Conservation (phyloP, 2,113 vertebrate species). For the Galbula dea region DNA sequence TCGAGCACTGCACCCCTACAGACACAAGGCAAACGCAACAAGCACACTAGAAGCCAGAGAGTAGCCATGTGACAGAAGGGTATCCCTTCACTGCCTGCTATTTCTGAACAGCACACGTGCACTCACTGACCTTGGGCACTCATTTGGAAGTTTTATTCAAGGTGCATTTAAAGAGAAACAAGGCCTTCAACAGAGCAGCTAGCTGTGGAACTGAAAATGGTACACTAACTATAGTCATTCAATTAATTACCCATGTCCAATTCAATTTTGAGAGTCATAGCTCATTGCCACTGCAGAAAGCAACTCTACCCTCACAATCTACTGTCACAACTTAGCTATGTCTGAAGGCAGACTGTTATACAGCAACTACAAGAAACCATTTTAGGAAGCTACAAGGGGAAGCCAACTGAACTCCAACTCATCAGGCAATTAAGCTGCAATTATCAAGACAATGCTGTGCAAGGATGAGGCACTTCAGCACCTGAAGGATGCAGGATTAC, state of each 20-base stretch:
- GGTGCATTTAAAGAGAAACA: neutral
- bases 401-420: neutral
- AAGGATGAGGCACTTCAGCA: neutral
- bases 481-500: neutral
- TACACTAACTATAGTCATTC: neutral
- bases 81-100: neutral
- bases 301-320: neutral
- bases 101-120: neutral
- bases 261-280: neutral
- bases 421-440: neutral
- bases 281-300: neutral
- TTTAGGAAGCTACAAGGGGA: conserved; percentile 11
- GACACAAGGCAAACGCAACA: neutral
- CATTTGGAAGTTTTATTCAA: neutral
- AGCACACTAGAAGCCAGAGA: neutral
- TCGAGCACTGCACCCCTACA: neutral
- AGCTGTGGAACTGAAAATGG: neutral
- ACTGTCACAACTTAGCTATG: neutral
- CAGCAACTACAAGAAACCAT: neutral
- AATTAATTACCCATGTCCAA: neutral
- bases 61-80: neutral
- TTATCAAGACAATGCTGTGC: neutral
- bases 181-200: neutral
- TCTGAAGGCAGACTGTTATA: neutral
- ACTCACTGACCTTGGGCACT: neutral